Evolutionary conservation across 2,888 invertebrate genomes (phyloP).

Genomic region (Parascotia fuliginaria): DNA sequence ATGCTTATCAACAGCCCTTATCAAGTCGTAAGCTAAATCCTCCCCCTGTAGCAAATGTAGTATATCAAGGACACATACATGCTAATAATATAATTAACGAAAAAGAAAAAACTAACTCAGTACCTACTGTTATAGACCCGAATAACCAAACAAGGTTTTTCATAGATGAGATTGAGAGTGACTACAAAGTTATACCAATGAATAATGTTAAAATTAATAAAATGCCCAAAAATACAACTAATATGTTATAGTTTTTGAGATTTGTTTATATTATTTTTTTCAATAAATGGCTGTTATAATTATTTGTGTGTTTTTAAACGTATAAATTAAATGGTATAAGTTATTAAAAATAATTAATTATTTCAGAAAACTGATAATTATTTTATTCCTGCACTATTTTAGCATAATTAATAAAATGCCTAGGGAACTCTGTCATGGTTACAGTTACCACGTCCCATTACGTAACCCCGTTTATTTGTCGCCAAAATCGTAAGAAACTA

Average conservation of each 20-base stretch:
- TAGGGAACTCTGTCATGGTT: no score
- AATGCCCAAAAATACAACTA: conserved; percentile 1
- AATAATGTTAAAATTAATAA: neutral
- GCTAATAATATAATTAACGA: conserved; percentile 43
- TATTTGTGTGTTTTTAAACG: neutral
- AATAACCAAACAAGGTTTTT: no score
- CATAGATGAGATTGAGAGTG: conserved; percentile 51
- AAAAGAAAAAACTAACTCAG: no score
- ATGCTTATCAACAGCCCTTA: conserved; percentile 52
- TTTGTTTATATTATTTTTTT: conserved; percentile 13
- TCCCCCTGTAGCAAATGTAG: conserved; percentile 44
- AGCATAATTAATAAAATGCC: no score
- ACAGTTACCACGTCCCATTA: no score
- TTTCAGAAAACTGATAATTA: no score
- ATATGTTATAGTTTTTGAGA: neutral
- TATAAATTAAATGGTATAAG: no score
- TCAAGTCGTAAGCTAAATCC: conserved; percentile 24
- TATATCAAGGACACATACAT: conserved; percentile 60
- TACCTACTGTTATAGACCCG: no score
- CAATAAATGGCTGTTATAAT: neutral
- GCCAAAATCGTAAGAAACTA: no score
- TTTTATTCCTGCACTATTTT: no score
- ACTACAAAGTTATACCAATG: conserved; percentile 38
- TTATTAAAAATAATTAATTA: no score
- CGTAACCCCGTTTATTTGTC: no score